Evolutionary conservation across 2,113 vertebrate genomes (phyloP), one percentile per base, ranked within the genome.

Genomic region (Hoplias malabaricus): DNA sequence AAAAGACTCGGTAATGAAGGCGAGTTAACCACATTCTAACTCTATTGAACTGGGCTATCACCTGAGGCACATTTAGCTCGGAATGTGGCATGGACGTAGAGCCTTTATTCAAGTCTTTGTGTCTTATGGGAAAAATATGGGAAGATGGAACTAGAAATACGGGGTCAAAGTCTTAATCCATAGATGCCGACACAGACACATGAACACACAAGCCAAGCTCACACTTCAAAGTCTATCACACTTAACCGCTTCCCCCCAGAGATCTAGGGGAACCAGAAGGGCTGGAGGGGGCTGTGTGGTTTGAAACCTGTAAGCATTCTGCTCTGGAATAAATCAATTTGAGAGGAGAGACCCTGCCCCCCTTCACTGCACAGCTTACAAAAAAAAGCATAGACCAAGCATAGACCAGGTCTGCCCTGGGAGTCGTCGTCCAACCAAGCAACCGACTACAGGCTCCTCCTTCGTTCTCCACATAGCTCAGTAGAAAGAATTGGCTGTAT

Each of bases 281-380:
- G 21, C 65, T 75, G 48, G 73, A 75, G 31, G 33, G 69, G 54
- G 70, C 48, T 29, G 57, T 57, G 57, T 79, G 36, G 69, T 72
- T 43, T 42, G 73, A 77, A 63, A 69, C 56, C 23, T 21, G 38
- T 65, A 43, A 67, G 23, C 50, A 57, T 68, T 42, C 63, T 31
- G 19, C 33, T 13, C 38, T 43, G 38, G 12, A 69, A 29, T 62
- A 62, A 48, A 80, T 80, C 54, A 74, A 73, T 74, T 31, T 68
- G 23, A 70, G 43, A 12, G 6, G 25, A 57, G 54, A 63, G 6
- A 11, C 61, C 42, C 63, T 31, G 46, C 66, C 56, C 43, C n/a
- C 54, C 40, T 70, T 48, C 62, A 6, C 11, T 76, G 67, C 71
- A 29, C 53, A 12, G 34, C 54, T 5, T 23, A 57, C 54, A 56